Evolutionary conservation across 1,140 invertebrate species (phyloP), one percentile per base, ranked within the genome.

Genomic region (Drosophila simulans): DNA sequence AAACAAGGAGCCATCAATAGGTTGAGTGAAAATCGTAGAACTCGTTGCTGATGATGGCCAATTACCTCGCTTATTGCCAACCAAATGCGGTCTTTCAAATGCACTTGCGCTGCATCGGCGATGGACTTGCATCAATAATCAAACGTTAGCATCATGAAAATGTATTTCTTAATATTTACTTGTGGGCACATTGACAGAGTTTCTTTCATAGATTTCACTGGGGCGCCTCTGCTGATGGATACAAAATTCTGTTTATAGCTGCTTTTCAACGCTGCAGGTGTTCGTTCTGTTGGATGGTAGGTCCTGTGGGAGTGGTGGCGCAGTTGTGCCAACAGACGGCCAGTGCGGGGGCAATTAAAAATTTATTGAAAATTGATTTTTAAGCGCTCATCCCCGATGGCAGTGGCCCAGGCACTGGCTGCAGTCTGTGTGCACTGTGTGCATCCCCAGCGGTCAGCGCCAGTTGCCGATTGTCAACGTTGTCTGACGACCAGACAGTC

Each of bases 321-420:
- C 2, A 5, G 45, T 17, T 17, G 27, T 17, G 31, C 31, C 8
- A 31, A 37, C 46, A 51, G 31, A 25, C 17, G 15, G 11, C 15
- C 48, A 11, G 31, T 22, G 45, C 31, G 39, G n/a, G 34, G 71
- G 59, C 59, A 75, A 75, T 75, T 75, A 75, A 75, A 75, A 57
- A 75, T 75, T 65, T 64, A 75, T 75, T 75, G 73, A 56, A 75
- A 70, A 75, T 75, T 74, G 72, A 75, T 75, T 75, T 75, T 75
- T 63, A 70, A 39, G 42, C 66, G 12, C 42, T 13, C 70, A 22
- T 62, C 17, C 71, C 49, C 20, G 22, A 35, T 25, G 45, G 13
- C 48, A 10, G 7, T 31, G 31, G 31, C 31, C 7, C 27, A 2
- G 12, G 12, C 31, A 42, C 12, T 8, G 11, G 4, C 37, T 35